Base-by-base conservation (phyloP, 1,140 invertebrate genomes). In the Drosophila melanica region DNA sequence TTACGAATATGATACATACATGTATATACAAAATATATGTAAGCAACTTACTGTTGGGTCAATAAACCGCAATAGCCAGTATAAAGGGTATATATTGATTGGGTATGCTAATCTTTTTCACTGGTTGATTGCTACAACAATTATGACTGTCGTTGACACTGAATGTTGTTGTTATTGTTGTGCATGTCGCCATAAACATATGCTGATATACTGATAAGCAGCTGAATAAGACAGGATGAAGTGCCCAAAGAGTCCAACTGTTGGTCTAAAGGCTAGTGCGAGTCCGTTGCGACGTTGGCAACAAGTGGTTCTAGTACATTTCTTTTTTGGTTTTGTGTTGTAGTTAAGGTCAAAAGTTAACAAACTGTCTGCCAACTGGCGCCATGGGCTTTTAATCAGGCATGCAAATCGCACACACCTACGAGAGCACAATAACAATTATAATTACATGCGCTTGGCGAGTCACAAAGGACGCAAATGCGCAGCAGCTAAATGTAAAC, bases 1-100 rank as follows among this genome's bases (percentile, higher is more conserved):
- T 27, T 11, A 10, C 3, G 27, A 53, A 44, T 23, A 53, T 33
- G 45, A 4, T 42, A 39, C 12, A 50, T 45, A 54, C 45, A 23
- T 54, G 11, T 35, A 14, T 37, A 50, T 30, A 37, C 10, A 48
- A 16, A 35, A 50, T 57, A 37, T 5, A 35, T 50, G n/a, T 35
- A 59, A 45, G 9, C 33, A 35, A 44, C 57, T 45, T 54, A 79
- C 57, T 41, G 55, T 47, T 75, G 44, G 64, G 79, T 68, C 70
- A 55, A 60, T 35, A 68, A 68, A 73, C 70, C 35, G 4, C 4
- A 42, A 37, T 69, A 53, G 62, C 50, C 39, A 41, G 45, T 47
- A 55, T 55, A 47, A 23, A 35, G 50, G n/a, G 14, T 30, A 35
- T 11, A 35, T 11, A 7, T 35, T 10, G 9, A 35, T 30, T 9